Conservation (phyloP, 2,888 invertebrate genomes). For the Aproaerema taeniolella region DNA sequence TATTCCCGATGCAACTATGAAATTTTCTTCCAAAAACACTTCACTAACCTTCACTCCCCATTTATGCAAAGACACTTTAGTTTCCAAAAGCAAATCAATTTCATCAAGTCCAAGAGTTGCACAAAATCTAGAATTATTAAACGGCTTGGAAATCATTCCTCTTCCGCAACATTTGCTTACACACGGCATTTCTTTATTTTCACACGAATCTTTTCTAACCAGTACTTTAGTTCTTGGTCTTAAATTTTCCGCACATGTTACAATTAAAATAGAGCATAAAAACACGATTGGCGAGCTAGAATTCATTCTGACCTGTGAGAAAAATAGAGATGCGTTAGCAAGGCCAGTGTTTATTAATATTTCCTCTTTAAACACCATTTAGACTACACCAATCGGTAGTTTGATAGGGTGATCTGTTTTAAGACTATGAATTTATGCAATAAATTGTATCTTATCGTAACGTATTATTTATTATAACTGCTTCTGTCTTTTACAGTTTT, state of each 20-base stretch:
- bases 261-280: not conserved
- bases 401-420: no score
- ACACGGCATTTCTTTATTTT: not conserved
- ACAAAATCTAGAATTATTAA: not conserved
- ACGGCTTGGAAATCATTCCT: not conserved
- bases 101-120: not conserved
- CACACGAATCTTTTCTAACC: not conserved
- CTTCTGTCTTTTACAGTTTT: no score
- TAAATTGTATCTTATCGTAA: no score
- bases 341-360: no score
- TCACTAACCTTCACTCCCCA: not conserved
- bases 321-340: no score
- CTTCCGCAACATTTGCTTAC: not conserved
- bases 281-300: not conserved
- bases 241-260: not conserved
- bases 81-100: not conserved
- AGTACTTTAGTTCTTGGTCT: not conserved
- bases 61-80: not conserved
- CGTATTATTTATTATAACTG: no score
- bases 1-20: not conserved
- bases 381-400: no score
- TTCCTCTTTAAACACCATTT: no score
- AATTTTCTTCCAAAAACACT: conserved; percentile 1
- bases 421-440: no score
- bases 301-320: not conserved